These are phyloP conservation scores for Cancer borealis DNA, from an alignment of 2,888 invertebrate species.

Conservation along the genomic window DNA sequence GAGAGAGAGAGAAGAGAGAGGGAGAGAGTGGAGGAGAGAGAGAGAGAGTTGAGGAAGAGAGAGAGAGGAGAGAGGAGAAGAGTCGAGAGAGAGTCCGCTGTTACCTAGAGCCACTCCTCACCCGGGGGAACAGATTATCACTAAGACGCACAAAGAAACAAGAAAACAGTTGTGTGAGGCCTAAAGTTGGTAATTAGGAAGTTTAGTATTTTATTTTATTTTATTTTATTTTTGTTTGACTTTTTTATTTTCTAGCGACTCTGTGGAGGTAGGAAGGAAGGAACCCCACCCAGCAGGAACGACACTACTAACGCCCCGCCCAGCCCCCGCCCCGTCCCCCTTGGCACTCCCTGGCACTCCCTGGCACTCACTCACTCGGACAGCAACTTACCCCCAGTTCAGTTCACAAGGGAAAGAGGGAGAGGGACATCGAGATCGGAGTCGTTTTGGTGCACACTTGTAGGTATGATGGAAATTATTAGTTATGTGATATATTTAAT, in stretches of 20 bases:
- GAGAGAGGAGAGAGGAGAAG: constrained; percentile 53
- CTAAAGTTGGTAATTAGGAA: constrained; percentile 65
- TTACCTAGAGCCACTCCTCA: constrained; percentile 15
- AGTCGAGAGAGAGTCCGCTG: constrained; percentile 38
- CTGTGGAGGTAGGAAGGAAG: background rate
- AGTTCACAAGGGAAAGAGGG: background rate
- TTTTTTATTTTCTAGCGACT: constrained; percentile 39
- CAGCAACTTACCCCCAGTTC: background rate
- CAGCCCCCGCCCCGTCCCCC: background rate
- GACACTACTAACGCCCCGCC: background rate
- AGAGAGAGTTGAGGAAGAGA: constrained; percentile 47
- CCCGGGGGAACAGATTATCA: constrained; percentile 51
- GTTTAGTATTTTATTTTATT: constrained; percentile 61
- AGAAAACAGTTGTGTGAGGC: constrained; percentile 60
- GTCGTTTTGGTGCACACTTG: background rate
- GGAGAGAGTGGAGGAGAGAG: constrained; percentile 36
- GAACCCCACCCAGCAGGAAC: background rate
- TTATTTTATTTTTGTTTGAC: too few relatives aligned
- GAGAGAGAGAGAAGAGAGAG: constrained; percentile 26
- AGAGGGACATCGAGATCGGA: background rate
- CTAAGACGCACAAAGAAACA: constrained; percentile 27
- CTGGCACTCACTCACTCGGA: background rate
- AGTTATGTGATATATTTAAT: background rate
- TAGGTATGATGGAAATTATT: background rate
- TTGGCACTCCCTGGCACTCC: background rate